Evolutionary conservation across 2,113 vertebrate genomes (phyloP), one percentile per base, ranked within the genome.

Genomic region (Chascanopsetta lugubris): DNA sequence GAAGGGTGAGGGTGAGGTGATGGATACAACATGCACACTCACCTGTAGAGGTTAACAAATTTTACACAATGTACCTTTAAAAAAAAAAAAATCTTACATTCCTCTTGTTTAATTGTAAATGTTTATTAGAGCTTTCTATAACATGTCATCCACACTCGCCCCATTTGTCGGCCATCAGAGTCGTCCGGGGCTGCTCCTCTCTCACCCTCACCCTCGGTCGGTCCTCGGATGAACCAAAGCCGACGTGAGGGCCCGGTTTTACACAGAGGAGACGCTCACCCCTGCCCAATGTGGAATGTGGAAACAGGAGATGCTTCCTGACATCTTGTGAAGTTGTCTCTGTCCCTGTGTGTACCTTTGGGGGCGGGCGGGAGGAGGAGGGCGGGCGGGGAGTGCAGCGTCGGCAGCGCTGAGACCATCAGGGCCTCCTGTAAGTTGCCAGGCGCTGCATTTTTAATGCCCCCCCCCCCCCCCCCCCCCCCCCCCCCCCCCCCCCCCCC

Each of bases 371-470:
- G 34, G 34, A 36, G 91, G n/a, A n/a, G 79, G 61, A 21, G 57
- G 66, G 80, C 30, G 59, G 50, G 40, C 22, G 65, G 82, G 75
- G 82, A 82, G 81, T 12, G 86, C 47, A 3, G 58, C 56, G 27
- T 58, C 47, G 20, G 77, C 74, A 58, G 86, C 75, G 55, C 72
- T 71, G 78, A 82, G 84, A 85, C 88, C 94, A 94, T 94, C 92
- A 92, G 91, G 94, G 93, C 88, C 91, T 55, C 77, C 84, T 90
- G 79, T 84, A 86, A n/a, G 74, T 86, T 91, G 84, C 82, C 87
- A 90, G 74, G 87, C 93, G 76, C 89, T 96, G 91, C 93, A 96
- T 96, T 92, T 96, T 96, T 96, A 94, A 97, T 97, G 94, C 45
- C 83, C 82, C 68, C 80, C 86, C 91, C 91, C 91, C n/a, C 50